A percentile compares a stretch with the other conserved stretches of the same genome.
Conservation (phyloP, 2,888 invertebrate species). For the Agrotis exclamationis region DNA sequence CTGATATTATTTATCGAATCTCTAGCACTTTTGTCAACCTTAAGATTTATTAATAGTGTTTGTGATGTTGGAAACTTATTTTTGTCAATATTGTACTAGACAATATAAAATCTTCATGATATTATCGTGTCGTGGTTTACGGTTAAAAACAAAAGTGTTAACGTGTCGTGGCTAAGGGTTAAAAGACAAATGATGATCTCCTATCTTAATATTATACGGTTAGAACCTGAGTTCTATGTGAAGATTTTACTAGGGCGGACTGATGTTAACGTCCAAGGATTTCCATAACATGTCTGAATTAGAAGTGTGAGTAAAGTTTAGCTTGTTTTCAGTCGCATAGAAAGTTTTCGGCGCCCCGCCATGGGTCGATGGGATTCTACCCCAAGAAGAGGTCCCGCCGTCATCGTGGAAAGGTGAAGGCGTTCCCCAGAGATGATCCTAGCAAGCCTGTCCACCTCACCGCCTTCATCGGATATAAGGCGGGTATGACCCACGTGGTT, state of each 20-base stretch:
- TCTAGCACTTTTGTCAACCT: not conserved
- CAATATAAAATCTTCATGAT: no score
- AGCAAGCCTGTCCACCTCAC: slow-evolving; percentile 99
- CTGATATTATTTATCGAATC: slow-evolving; percentile 30
- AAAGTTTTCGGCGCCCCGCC: slow-evolving; percentile 99
- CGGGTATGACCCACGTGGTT: slow-evolving; percentile 99
- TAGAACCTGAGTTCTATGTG: slow-evolving; percentile 93
- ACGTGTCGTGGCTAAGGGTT: not conserved
- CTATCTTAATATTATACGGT: slow-evolving; percentile 92
- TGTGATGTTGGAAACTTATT: not conserved
- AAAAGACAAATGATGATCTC: slow-evolving; percentile 92
- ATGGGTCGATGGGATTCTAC: slow-evolving; percentile 99
- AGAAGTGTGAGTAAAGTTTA: not conserved
- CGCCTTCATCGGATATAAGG: slow-evolving; percentile 99
- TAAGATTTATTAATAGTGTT: not conserved
- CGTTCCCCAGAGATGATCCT: slow-evolving; percentile 99
- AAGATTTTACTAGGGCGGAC: slow-evolving; percentile 95
- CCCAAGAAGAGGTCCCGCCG: slow-evolving; percentile 99
- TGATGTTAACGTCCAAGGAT: slow-evolving; percentile 80
- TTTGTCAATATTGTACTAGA: slow-evolving; percentile 13
- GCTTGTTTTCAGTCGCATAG: slow-evolving; percentile 97
- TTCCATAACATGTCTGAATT: fast-evolving
- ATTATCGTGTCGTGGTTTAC: not conserved
- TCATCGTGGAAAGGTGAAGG: slow-evolving; percentile 99
- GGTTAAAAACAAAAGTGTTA: slow-evolving; percentile 83